phyloP scores from a whole-genome alignment of 1,140 invertebrate species.

The Pachypsylla venusta region DNA sequence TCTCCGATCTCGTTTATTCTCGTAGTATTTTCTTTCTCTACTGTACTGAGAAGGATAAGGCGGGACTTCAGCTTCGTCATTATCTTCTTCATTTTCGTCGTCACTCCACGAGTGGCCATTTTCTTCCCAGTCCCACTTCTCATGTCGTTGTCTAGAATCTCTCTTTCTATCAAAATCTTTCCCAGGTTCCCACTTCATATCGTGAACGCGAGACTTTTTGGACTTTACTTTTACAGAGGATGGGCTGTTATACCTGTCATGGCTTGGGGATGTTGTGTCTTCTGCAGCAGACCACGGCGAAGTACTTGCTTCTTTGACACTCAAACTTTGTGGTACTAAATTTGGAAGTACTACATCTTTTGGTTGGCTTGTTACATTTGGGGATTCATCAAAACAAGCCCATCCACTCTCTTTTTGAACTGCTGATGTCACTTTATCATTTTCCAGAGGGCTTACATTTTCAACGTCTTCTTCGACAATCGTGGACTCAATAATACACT shows the following conservation, averaged over 20 bases:
- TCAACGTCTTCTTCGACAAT: conserved; percentile 24
- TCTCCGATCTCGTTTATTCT: conserved; percentile 18
- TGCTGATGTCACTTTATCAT: conserved; percentile 19
- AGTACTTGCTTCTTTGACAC: conserved; percentile 37
- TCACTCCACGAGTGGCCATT: conserved; percentile 28
- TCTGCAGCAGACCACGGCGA: conserved; percentile 65
- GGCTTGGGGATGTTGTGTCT: conserved; percentile 23
- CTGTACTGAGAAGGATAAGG: conserved; percentile 17
- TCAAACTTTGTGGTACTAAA: conserved; percentile 31
- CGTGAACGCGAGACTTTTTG: background rate
- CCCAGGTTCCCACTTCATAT: conserved; percentile 25
- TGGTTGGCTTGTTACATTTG: too few relatives aligned
- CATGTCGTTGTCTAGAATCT: conserved; percentile 21
- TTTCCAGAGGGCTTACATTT: conserved; percentile 19
- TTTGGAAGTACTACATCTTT: conserved; percentile 27
- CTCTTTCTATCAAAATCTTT: conserved; percentile 24
- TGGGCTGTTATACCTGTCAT: background rate
- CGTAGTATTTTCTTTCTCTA: conserved; percentile 12
- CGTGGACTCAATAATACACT: conserved; percentile 26
- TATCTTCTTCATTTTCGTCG: conserved; percentile 27
- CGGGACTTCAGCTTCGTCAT: too few relatives aligned
- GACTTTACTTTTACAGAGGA: background rate
- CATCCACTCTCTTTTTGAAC: conserved; percentile 31
- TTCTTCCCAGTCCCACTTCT: conserved; percentile 25
- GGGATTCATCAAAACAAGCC: conserved; percentile 39